Conservation (phyloP, 2,113 vertebrate genomes). For the Leptocoma aspasia region DNA sequence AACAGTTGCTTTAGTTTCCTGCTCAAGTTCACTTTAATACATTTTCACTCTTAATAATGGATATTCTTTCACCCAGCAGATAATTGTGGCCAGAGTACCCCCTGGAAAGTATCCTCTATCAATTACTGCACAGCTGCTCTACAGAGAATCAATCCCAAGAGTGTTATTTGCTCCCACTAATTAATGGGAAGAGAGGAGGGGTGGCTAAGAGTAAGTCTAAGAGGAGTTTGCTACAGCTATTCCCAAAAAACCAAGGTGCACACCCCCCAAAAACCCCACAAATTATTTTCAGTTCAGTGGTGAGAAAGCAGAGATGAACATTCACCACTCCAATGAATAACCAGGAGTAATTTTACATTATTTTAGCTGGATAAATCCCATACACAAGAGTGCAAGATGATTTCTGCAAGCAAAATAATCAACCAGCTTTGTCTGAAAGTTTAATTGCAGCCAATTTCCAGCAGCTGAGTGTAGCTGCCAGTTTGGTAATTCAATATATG, state of each 20-base stretch:
- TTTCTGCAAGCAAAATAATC: background rate
- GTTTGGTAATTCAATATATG: background rate
- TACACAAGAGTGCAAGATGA: background rate
- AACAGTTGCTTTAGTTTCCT: background rate
- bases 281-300: background rate
- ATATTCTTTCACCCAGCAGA: slow-evolving; percentile 9
- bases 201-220: background rate
- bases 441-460: background rate
- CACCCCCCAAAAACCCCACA: rapidly evolving
- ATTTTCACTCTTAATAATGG: slow-evolving; percentile 2
- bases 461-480: background rate
- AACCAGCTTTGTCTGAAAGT: background rate
- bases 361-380: background rate
- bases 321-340: background rate
- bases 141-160: background rate
- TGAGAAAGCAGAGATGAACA: background rate
- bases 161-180: background rate
- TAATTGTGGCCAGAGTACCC: background rate
- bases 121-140: background rate
- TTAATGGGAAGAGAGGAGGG: background rate
- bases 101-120: slow-evolving; percentile 6
- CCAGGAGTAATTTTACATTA: background rate
- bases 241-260: background rate
- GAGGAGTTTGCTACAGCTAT: background rate
- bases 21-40: background rate